Evolutionary conservation across 1,140 invertebrate genomes (phyloP), one percentile per base, ranked within the genome.

Genomic region (Pinna nobilis): DNA sequence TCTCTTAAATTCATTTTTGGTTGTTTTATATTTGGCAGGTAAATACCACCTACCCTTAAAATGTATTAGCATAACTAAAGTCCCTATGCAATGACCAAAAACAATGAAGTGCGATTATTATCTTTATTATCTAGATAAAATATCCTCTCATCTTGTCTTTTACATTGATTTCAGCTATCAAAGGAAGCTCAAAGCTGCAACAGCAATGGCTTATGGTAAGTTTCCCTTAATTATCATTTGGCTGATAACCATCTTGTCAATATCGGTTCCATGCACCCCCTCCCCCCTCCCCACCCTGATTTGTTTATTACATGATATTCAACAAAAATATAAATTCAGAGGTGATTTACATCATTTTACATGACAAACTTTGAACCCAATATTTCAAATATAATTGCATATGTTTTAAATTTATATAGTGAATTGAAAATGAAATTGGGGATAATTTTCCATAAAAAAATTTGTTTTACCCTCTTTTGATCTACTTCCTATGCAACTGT

Each of bases 141-240:
- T 25, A 47, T 47, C 9, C n/a, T 67, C 0, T 51, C 0, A 7
- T 25, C 13, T n/a, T 59, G 7, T 7, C 2, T 25, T 9, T 49
- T 0, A 33, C 7, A 6, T 35, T 53, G 33, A 67, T 63, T 78
- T n/a, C 59, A 89, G 88, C 63, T 98, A 96, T 86, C 92, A 93
- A 63, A 89, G 96, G 60, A 94, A 96, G 88, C 87, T 98, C n/a
- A 96, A 96, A 89, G 96, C 96, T 20, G 96, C 96, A 4, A 97
- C 96, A 67, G 95, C 95, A 0, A 95, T 95, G 67, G 95, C 96
- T 9, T 97, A 96, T 88, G 95, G 96, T 95, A 91, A 92, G 90
- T 86, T n/a, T n/a, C n/a, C n/a, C n/a, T n/a, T n/a, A n/a, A n/a
- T n/a, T n/a, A n/a, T n/a, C n/a, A 23, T 7, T 51, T 23, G 23